Evolutionary conservation across 2,113 vertebrate genomes (phyloP).

Genomic region (Syngnathus floridae): DNA sequence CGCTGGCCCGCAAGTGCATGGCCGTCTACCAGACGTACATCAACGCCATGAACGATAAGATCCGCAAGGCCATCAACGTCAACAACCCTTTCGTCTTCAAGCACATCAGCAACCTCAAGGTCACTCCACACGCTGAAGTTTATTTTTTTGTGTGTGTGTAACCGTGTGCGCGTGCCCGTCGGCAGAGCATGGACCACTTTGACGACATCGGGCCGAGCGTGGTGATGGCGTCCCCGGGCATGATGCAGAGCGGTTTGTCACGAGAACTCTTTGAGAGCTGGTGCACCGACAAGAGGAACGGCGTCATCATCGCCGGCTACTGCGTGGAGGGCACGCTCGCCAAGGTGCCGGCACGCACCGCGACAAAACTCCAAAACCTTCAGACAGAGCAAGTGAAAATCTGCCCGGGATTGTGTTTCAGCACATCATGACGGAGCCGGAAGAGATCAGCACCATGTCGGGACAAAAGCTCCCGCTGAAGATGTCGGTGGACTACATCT

Average conservation of each 20-base stretch:
- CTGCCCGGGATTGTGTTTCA: constrained; percentile 28
- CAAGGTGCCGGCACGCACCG: constrained; percentile 71
- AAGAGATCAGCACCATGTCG: constrained; percentile 95
- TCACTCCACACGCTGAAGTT: constrained; percentile 27
- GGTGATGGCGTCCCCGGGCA: constrained; percentile 94
- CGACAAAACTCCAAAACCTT: too few relatives aligned
- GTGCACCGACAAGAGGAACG: constrained; percentile 95
- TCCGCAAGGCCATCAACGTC: constrained; percentile 95
- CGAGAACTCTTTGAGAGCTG: constrained; percentile 94
- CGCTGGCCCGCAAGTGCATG: constrained; percentile 94
- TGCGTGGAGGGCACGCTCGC: constrained; percentile 93
- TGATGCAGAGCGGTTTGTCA: constrained; percentile 96
- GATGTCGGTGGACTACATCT: constrained; percentile 98
- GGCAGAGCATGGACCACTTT: constrained; percentile 94
- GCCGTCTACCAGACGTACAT: constrained; percentile 95
- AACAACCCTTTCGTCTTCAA: constrained; percentile 98
- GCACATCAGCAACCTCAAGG: constrained; percentile 95
- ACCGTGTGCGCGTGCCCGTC: too few relatives aligned
- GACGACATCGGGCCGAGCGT: constrained; percentile 95
- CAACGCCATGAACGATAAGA: constrained; percentile 97
- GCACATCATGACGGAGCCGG: constrained; percentile 98
- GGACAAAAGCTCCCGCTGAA: constrained; percentile 92
- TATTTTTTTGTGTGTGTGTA: background rate
- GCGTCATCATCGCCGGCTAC: constrained; percentile 93
- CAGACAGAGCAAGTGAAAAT: too few relatives aligned